A percentile compares a stretch with the other conserved stretches of the same genome.
Evolutionary conservation across 2,113 vertebrate species (phyloP).

Genomic region (Peucedramus taeniatus): DNA sequence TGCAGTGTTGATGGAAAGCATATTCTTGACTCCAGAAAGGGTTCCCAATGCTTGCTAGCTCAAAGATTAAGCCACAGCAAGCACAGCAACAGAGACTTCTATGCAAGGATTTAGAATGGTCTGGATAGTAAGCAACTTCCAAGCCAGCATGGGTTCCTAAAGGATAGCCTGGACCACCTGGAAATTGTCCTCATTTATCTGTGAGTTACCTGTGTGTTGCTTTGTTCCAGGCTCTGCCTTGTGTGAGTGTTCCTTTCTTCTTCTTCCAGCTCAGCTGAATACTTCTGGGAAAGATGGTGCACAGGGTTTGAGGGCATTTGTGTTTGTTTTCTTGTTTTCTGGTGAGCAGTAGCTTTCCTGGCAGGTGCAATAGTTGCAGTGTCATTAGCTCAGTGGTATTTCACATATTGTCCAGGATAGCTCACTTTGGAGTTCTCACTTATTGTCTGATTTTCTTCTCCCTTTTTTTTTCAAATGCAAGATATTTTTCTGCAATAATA

Average conservation of each 20-base stretch:
- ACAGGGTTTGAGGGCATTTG: not conserved
- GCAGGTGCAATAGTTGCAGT: not conserved
- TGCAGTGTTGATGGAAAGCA: not conserved
- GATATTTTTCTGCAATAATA: not conserved
- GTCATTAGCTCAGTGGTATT: not conserved
- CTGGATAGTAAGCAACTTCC: not conserved
- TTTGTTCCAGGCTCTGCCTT: not conserved
- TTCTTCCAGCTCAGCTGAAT: not conserved
- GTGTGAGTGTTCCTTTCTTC: not conserved
- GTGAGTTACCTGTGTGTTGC: not conserved
- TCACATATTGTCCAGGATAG: not conserved
- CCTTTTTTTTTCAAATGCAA: not conserved
- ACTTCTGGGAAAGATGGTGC: not conserved
- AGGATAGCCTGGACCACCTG: not conserved
- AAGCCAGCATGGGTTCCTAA: not conserved
- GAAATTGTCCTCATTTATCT: not conserved
- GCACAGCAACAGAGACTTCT: not conserved
- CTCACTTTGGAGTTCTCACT: not conserved
- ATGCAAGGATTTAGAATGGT: not conserved
- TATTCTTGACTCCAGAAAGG: not conserved
- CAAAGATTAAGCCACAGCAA: not conserved
- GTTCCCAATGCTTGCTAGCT: not conserved
- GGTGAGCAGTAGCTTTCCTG: not conserved
- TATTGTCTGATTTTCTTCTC: not conserved
- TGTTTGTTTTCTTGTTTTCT: not conserved